Evolutionary conservation across 2,888 invertebrate species (phyloP).

Genomic region (Ichneumoninae sp.): DNA sequence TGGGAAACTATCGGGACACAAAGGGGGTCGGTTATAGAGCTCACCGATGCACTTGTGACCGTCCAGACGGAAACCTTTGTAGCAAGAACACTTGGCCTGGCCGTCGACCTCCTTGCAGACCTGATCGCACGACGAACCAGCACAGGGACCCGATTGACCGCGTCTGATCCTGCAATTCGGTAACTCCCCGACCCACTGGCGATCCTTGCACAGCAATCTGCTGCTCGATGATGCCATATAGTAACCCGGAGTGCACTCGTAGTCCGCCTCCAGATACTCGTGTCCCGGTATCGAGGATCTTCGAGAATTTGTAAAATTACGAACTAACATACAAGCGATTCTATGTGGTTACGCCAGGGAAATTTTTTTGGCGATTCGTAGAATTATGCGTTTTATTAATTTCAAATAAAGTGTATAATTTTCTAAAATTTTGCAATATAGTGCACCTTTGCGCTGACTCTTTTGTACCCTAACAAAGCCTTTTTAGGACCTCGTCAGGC

Average conservation of each 20-base stretch:
- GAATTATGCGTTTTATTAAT: background rate
- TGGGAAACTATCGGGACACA: constrained; percentile 23
- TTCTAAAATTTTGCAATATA: too few relatives aligned
- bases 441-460: too few relatives aligned
- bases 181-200: constrained; percentile 80
- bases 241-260: constrained; percentile 80
- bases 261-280: constrained; percentile 82
- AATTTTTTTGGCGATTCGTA: background rate
- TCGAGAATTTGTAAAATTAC: constrained; percentile 35
- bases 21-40: constrained; percentile 43
- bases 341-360: background rate
- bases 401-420: background rate
- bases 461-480: too few relatives aligned
- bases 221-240: constrained; percentile 74
- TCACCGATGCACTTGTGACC: constrained; percentile 79
- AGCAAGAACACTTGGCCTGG: constrained; percentile 79
- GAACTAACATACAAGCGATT: background rate
- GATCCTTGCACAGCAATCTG: constrained; percentile 79
- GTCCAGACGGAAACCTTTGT: constrained; percentile 79
- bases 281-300: constrained; percentile 81
- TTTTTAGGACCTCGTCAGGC: too few relatives aligned
- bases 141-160: constrained; percentile 72
- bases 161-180: constrained; percentile 79
- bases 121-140: constrained; percentile 80
- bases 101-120: constrained; percentile 80